Base-by-base conservation (phyloP, 2,888 invertebrate genomes). In the Scelioninae gen. 2 region DNA sequence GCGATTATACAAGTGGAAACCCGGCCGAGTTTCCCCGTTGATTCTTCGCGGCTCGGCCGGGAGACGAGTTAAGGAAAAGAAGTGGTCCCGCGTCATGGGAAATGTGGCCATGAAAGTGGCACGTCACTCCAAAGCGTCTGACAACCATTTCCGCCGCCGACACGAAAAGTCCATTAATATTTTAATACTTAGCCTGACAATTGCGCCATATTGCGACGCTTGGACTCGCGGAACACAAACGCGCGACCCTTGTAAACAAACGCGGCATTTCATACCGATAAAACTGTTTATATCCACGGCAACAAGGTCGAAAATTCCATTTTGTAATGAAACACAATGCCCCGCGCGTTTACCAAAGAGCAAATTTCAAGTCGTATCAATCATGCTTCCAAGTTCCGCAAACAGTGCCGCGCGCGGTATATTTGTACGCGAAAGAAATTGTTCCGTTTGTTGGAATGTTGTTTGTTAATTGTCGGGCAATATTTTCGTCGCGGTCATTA, bases 101-200 rank as follows among this genome's bases (percentile, higher is more conserved):
- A 50, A 39, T 28, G 50, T 33, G 39, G 50, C 53, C 61, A 63
- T 53, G 70, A 64, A 73, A 61, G 67, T 73, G 48, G 57, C 10
- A 33, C n/a, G n/a, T 75, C 73, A 64, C 65, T 69, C 61, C 65
- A 72, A 72, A 73, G 57, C 63, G 45, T 58, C 70, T 52, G 33
- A 39, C 63, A 60, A 67, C 60, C 64, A 69, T 71, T 73, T 76
- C 43, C 58, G 41, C 48, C n/a, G 25, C 16, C 35, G 60, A 74
- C 76, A 76, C 60, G 72, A 72, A 76, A 76, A 76, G 55, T 71
- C 72, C 76, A 76, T 76, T 74, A 76, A 69, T 74, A 69, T 69
- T 74, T 76, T 74, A 61, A 73, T 76, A 73, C 64, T 46, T 58
- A 55, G 48, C 31, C 18, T 52, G 48, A 61, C 69, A 69, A 48